phyloP scores from a whole-genome alignment of 2,888 invertebrate species.

The Encarsia formosa region DNA sequence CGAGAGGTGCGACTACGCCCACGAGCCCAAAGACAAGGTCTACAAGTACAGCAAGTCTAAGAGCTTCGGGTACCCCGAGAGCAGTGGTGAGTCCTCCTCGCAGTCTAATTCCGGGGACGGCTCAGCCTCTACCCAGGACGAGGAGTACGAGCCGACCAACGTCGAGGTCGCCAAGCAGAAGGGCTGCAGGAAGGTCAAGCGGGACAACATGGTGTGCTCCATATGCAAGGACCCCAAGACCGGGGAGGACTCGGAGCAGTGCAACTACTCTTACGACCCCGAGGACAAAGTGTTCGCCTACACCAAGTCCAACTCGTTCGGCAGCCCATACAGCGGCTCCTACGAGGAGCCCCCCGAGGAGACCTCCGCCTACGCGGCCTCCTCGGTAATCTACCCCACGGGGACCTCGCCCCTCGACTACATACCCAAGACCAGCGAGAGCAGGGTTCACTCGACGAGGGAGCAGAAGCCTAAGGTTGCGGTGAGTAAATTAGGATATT shows the following conservation, averaged over 20 bases:
- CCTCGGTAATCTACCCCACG: constrained; percentile 17
- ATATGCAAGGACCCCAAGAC: constrained; percentile 72
- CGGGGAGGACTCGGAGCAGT: constrained; percentile 74
- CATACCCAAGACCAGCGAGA: constrained; percentile 16
- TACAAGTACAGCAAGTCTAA: constrained; percentile 43
- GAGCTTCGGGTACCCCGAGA: constrained; percentile 35
- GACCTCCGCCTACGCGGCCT: constrained; percentile 5
- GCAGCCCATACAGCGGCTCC: constrained; percentile 31
- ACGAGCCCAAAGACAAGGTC: constrained; percentile 50
- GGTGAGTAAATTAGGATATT: no score
- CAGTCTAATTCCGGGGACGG: constrained; percentile 26
- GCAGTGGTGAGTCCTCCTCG: constrained; percentile 13
- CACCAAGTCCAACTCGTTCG: constrained; percentile 40
- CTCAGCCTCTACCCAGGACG: constrained; percentile 9
- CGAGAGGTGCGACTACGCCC: constrained; percentile 58
- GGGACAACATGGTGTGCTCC: constrained; percentile 66
- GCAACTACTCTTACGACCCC: constrained; percentile 72
- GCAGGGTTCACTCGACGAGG: constrained; percentile 8
- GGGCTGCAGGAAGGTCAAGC: constrained; percentile 63
- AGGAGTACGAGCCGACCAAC: constrained; percentile 57
- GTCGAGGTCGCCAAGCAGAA: constrained; percentile 51
- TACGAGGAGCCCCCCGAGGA: constrained; percentile 19
- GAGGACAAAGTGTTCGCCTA: constrained; percentile 59
- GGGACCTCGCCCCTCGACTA: constrained; percentile 18
- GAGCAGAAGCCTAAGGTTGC: no score